Evolutionary conservation across 2,113 vertebrate species (phyloP).

Genomic region (Megaptera novaeangliae): DNA sequence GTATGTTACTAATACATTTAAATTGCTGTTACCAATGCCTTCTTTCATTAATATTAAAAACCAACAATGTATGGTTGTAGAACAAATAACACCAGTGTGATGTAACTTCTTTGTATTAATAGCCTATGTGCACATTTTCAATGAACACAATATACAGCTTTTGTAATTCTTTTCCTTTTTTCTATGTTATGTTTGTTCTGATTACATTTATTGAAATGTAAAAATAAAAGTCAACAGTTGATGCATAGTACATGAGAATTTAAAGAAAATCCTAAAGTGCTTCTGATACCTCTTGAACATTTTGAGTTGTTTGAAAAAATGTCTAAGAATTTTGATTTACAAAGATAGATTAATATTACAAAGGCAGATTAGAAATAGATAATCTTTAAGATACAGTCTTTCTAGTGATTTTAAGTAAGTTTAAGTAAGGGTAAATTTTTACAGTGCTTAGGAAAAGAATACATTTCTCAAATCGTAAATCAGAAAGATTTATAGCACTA

Average conservation of each 20-base stretch:
- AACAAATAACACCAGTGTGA: background rate
- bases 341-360: conserved; percentile 5
- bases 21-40: background rate
- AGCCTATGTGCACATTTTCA: background rate
- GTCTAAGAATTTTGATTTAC: background rate
- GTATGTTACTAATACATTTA: background rate
- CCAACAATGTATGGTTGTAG: background rate
- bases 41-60: conserved; percentile 11
- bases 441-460: background rate
- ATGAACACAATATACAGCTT: background rate
- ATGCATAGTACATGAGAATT: background rate
- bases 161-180: conserved; percentile 12
- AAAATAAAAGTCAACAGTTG: background rate
- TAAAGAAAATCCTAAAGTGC: background rate
- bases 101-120: background rate
- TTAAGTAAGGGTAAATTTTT: background rate
- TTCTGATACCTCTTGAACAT: background rate
- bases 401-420: conserved; percentile 2
- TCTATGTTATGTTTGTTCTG: background rate
- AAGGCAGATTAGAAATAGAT: background rate
- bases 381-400: background rate
- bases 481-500: background rate
- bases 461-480: background rate
- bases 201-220: conserved; percentile 20
- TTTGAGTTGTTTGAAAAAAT: background rate